phyloP scores from a whole-genome alignment of 1,140 invertebrate genomes.

The Zaprionus ghesquierei region DNA sequence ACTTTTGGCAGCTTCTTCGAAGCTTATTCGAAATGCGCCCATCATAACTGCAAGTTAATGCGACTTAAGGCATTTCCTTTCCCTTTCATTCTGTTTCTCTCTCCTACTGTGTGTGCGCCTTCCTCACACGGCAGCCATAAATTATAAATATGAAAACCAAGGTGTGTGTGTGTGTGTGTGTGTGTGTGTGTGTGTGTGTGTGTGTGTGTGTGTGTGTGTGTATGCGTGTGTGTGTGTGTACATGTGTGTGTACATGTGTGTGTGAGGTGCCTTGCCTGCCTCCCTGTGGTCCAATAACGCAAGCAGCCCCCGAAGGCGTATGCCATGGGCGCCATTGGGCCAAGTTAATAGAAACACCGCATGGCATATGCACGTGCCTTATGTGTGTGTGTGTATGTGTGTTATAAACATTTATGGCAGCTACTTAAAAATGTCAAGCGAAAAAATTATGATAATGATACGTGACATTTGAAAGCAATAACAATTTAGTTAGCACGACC shows the following conservation, averaged over 20 bases:
- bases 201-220: conserved; percentile 28
- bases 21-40: conserved; percentile 52
- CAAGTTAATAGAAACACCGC: conserved; percentile 66
- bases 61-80: conserved; percentile 7
- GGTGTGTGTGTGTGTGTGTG: conserved; percentile 37
- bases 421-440: conserved; percentile 79
- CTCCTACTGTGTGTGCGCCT: conserved; percentile 4
- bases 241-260: no score
- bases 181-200: neutral
- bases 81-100: neutral
- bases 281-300: conserved; percentile 69
- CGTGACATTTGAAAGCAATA: conserved; percentile 81
- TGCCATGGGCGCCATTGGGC: conserved; percentile 14
- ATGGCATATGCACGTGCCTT: neutral
- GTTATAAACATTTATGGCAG: conserved; percentile 81
- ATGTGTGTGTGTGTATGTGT: neutral
- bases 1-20: conserved; percentile 13
- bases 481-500: conserved; percentile 80
- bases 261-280: neutral
- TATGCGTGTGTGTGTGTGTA: no score
- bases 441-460: conserved; percentile 81
- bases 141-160: conserved; percentile 74
- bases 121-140: conserved; percentile 52
- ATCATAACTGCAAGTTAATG: conserved; percentile 45
- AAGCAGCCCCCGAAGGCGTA: conserved; percentile 43